These are phyloP conservation scores for Macquaria australasica DNA, from an alignment of 2,113 vertebrate genomes.

Conservation along the genomic window DNA sequence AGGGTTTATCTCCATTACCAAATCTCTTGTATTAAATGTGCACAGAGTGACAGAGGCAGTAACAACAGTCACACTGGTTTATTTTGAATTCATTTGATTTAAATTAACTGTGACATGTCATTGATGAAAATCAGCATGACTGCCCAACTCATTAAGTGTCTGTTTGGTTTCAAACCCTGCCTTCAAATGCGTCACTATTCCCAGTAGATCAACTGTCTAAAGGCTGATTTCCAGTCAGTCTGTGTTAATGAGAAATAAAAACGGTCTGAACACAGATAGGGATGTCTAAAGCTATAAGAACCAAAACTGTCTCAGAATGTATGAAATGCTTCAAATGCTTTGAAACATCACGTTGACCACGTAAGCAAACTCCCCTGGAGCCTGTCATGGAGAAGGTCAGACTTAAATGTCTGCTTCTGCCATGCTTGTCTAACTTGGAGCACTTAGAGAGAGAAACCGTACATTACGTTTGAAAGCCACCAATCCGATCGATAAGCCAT, in stretches of 20 bases:
- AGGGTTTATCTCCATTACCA: conserved; percentile 25
- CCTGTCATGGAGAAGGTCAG: conserved; percentile 49
- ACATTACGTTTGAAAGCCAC: conserved; percentile 38
- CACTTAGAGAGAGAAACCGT: conserved; percentile 33
- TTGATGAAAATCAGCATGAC: conserved; percentile 14
- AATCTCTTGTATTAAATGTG: conserved; percentile 15
- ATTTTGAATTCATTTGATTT: conserved; percentile 16
- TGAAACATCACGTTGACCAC: conserved; percentile 9
- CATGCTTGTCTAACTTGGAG: conserved; percentile 15
- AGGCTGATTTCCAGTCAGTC: background rate
- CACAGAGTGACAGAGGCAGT: background rate
- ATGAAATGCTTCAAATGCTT: background rate
- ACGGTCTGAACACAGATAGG: background rate
- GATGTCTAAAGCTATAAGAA: background rate
- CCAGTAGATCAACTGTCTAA: conserved; percentile 15
- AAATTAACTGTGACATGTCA: conserved; percentile 28
- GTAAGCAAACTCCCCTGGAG: conserved; percentile 40
- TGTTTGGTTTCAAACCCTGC: conserved; percentile 19
- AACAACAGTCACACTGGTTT: conserved; percentile 8
- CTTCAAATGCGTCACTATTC: conserved; percentile 8
- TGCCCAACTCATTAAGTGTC: conserved; percentile 19
- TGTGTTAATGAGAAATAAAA: background rate
- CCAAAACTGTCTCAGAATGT: background rate
- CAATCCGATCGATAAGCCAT: conserved; percentile 40
- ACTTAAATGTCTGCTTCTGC: conserved; percentile 25